Conservation (phyloP, 1,140 invertebrate species). For the Probaryconus sp. region DNA sequence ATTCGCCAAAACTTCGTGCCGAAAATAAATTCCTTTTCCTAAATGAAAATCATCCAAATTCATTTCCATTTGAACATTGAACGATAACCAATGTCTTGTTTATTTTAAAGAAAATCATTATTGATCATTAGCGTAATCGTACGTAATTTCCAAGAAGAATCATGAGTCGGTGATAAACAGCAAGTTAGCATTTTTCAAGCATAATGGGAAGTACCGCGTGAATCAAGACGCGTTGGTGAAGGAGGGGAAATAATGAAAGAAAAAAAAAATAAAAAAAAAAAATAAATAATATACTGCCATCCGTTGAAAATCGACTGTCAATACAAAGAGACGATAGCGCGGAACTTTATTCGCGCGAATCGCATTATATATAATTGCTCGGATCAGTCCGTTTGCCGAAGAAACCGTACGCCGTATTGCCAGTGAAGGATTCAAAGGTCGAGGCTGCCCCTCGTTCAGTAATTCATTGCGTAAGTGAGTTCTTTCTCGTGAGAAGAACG, state of each 20-base stretch:
- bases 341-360: conserved; percentile 27
- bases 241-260: neutral
- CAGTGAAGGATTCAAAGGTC: conserved; percentile 62
- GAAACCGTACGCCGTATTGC: conserved; percentile 43
- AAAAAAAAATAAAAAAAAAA: neutral
- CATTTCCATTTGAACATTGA: too few species aligned
- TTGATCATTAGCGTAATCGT: too few species aligned
- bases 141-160: too few species aligned
- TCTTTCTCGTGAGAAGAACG: conserved; percentile 63
- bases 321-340: conserved; percentile 9
- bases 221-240: too few species aligned
- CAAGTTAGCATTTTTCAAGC: too few species aligned
- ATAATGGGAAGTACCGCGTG: too few species aligned
- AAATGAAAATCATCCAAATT: too few species aligned
- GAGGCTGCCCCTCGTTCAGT: conserved; percentile 61
- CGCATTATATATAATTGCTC: conserved; percentile 51
- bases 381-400: conserved; percentile 47
- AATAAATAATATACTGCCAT: conserved; percentile 19
- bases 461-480: conserved; percentile 63
- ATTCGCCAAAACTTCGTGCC: too few species aligned
- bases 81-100: too few species aligned
- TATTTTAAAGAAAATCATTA: too few species aligned
- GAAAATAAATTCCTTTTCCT: too few species aligned
- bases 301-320: conserved; percentile 22
- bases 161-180: too few species aligned